Conservation (phyloP, 2,888 invertebrate species). For the Hydriomena furcata region DNA sequence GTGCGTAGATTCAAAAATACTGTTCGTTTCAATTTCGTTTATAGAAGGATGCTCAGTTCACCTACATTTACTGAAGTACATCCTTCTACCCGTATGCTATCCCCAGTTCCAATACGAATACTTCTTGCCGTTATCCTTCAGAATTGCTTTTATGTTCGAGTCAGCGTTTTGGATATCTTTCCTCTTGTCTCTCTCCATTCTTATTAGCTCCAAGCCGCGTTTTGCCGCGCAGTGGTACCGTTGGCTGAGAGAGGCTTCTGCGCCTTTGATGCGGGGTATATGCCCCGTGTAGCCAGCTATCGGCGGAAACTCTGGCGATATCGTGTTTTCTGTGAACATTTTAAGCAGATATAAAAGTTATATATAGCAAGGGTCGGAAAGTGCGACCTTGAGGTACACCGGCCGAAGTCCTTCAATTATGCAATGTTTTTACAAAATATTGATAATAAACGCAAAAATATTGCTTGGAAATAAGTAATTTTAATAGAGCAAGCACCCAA, state of each 20-base stretch:
- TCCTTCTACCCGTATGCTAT: constrained; percentile 82
- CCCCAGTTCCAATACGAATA: constrained; percentile 80
- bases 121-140: constrained; percentile 70
- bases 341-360: constrained; percentile 29
- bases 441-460: not conserved
- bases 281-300: constrained; percentile 90
- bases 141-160: constrained; percentile 62
- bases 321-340: constrained; percentile 82
- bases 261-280: constrained; percentile 86
- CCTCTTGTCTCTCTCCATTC: constrained; percentile 80
- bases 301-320: constrained; percentile 87
- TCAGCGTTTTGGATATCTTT: constrained; percentile 69
- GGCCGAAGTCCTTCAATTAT: too few relatives aligned
- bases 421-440: too few relatives aligned
- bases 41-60: constrained; percentile 77
- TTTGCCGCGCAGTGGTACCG: constrained; percentile 87
- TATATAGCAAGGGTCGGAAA: constrained; percentile 15
- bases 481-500: not conserved
- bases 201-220: constrained; percentile 84
- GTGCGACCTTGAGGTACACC: constrained; percentile 31
- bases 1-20: constrained; percentile 40
- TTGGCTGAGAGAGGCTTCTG: constrained; percentile 87
- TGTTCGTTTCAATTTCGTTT: constrained; percentile 44
- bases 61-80: constrained; percentile 76
- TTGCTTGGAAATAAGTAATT: too few relatives aligned